Evolutionary conservation across 2,797 vertebrate genomes (phyloP), one percentile per base, ranked within the genome.

Genomic region (Hapalemur alaotrensis): DNA sequence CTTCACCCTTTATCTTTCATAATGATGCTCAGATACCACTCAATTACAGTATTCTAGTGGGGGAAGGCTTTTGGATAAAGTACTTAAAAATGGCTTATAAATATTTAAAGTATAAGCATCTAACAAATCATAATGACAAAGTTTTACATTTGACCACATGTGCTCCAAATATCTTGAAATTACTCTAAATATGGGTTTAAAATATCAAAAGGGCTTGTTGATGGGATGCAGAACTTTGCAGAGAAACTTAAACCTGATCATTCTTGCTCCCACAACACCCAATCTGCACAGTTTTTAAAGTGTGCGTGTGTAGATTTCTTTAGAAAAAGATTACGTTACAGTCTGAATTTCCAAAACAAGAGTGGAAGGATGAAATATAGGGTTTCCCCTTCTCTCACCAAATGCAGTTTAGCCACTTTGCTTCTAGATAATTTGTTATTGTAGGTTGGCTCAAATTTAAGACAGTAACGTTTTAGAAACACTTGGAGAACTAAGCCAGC

Each of bases 171-270:
- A 98, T 97, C 93, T 98, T 98, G 96, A 98, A 98, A 98, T 98
- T 98, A 96, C 96, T 97, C 95, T 98, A 98, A 99, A 98, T 97
- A 97, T 93, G 98, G 98, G 98, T 98, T 99, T 98, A 96, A 97
- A 97, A 96, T 98, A 98, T 98, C 98, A 98, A 92, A 98, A 96
- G 96, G 5, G 5, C 73, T 97, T 80, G 35, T 93, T 97, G 97
- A 98, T 96, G 95, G 97, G 97, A 98, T 96, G 94, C 98, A 98
- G 98, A 98, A 96, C 97, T 97, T 97, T 83, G 38, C 95, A 98
- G 95, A 97, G 97, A 97, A 97, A 97, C 83, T 30, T 61, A 97
- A 98, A 97, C 92, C 97, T n/a, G 25, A 97, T 48, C 93, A 73
- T 96, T 98, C 95, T 96, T 98, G 97, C 96, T 98, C 97, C 98